Evolutionary conservation across 2,888 invertebrate genomes (phyloP), one percentile per base, ranked within the genome.

Genomic region (Allophyes oxyacanthae): DNA sequence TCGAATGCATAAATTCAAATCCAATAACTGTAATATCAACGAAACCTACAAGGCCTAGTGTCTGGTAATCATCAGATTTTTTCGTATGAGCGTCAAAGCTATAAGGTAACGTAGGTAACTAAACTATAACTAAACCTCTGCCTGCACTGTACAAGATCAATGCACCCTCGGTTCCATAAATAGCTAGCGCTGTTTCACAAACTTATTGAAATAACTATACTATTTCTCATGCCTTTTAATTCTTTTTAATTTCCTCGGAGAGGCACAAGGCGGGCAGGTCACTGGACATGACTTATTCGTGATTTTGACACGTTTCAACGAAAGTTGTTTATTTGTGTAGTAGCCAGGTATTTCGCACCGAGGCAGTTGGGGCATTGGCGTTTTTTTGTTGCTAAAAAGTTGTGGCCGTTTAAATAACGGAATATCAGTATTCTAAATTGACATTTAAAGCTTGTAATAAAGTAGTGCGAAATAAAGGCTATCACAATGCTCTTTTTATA

Each of bases 111-210:
- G 32, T 9, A 34, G 14, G 38, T 25, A 49, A 55, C 53, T 32
- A 40, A 62, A 64, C 52, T 57, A 41, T n/a, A n/a, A 57, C 52
- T 57, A 41, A 64, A 70, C 46, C 59, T 51, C 48, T 64, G 54
- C 62, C 48, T 64, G 54, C 62, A 48, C 56, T 44, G 8, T 34
- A 49, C 53, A 82, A 84, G 91, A 87, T 85, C 89, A 90, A 84
- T 86, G 90, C 84, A 88, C 89, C 81, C 74, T 75, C 48, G 49
- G 51, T 73, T 79, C 86, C 81, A 85, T 83, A 88, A 86, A 89
- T 89, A 88, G 81, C 81, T 56, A 49, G 55, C 50, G 46, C 42
- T 56, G 54, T 70, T 65, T 62, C 62, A 71, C 55, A 63, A 68
- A 64, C 62, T 63, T 50, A 64, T 72, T 72, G 63, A 73, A 55